phyloP scores from a whole-genome alignment of 2,113 vertebrate genomes.

The Aviceda subcristata region DNA sequence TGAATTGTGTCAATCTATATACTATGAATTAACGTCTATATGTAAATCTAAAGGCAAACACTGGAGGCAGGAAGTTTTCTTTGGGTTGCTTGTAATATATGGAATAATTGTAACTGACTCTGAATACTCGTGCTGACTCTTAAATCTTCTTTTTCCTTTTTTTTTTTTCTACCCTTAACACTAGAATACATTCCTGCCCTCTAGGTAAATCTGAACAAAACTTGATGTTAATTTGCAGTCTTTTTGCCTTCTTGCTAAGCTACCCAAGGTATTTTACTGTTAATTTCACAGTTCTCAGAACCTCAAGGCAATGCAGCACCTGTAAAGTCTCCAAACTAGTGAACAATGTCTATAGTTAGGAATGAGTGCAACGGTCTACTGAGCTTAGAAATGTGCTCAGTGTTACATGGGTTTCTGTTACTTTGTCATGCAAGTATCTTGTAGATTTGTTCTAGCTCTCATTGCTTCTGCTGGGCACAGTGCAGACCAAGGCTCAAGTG shows the following conservation, averaged over 20 bases:
- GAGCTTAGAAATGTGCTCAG: neutral
- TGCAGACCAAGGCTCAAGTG: too few species aligned
- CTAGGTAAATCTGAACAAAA: neutral
- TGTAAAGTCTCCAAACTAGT: neutral
- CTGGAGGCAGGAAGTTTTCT: neutral
- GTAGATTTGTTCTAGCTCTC: neutral
- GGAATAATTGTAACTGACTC: neutral
- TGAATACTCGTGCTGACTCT: neutral
- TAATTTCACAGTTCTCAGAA: slow-evolving; percentile 5
- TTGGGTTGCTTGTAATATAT: neutral
- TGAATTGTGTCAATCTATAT: accelerated
- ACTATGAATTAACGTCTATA: neutral
- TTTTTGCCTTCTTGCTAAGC: neutral
- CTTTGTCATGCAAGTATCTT: neutral
- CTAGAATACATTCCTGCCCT: neutral
- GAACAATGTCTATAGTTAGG: neutral
- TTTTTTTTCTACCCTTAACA: neutral
- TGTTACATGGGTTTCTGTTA: neutral
- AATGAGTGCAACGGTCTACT: neutral
- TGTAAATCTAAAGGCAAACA: neutral
- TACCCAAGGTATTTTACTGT: neutral
- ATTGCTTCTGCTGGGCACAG: neutral
- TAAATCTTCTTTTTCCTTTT: neutral
- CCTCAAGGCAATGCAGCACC: neutral
- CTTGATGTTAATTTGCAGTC: neutral